Evolutionary conservation across 2,888 invertebrate genomes (phyloP), one percentile per base, ranked within the genome.

Genomic region (Gortyna flavago): DNA sequence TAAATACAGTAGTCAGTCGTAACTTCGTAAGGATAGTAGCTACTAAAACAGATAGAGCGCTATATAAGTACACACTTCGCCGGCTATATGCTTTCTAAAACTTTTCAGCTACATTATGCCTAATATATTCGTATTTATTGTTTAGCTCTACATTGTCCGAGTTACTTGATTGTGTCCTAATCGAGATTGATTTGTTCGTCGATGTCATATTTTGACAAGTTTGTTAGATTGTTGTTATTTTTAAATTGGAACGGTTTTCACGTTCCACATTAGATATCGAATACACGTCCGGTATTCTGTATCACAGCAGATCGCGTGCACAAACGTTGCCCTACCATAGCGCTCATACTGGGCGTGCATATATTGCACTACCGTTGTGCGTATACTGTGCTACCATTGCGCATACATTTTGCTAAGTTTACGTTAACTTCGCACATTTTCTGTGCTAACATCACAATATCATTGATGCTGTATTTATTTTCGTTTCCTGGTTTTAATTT

Each of bases 1-100:
- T 83, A 82, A 79, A 70, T 76, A 85, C 65, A 79, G 72, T 78
- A 87, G 78, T 88, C 87, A 89, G 89, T 83, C 85, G 57, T 74
- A 89, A 87, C 69, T 59, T 71, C 75, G 77, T 85, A 74, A 71
- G 78, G 71, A 64, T 72, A 83, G 77, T 44, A 44, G 35, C 75
- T 74, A 81, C 78, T 67, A 48, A 67, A 68, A 73, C 70, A 72
- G 75, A 57, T 18, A 72, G 35, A 51, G 48, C 80, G 66, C 73
- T 83, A 65, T 59, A 59, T 64, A 77, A 66, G 70, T 67, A 73
- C 54, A 77, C 73, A 65, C 41, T 59, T 18, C 68, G 65, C 77
- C 68, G 65, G 57, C 80, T 73, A 73, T 29, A 80, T 75, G 76
- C 69, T 69, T 38, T 76, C 76, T 81, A 85, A 81, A 78, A 75